A percentile compares a stretch with the other conserved stretches of the same genome.
Evolutionary conservation across 2,888 invertebrate species (phyloP).

Genomic region (Epinotia bilunana): DNA sequence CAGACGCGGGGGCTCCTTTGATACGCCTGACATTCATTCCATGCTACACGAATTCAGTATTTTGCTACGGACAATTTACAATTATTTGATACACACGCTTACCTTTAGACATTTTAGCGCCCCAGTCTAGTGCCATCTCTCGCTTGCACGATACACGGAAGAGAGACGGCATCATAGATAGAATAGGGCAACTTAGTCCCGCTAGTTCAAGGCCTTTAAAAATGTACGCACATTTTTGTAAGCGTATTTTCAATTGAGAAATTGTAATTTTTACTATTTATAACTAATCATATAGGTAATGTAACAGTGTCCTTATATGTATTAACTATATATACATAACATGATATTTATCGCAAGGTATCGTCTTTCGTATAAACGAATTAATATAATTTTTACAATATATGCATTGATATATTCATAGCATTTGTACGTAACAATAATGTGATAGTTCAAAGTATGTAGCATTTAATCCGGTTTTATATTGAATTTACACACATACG

Average conservation of each 20-base stretch:
- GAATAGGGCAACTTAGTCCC: slow-evolving; percentile 54
- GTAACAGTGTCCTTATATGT: slow-evolving; percentile 59
- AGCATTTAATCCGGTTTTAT: slow-evolving; percentile 50
- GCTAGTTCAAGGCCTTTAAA: slow-evolving; percentile 59
- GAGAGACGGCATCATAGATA: slow-evolving; percentile 42
- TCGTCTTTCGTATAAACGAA: slow-evolving; percentile 46
- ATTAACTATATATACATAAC: slow-evolving; percentile 47
- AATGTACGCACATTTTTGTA: slow-evolving; percentile 59
- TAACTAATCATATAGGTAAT: slow-evolving; percentile 50
- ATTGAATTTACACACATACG: slow-evolving; percentile 46
- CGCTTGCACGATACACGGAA: slow-evolving; percentile 47
- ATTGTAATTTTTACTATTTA: slow-evolving; percentile 52
- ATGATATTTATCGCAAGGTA: slow-evolving; percentile 39
- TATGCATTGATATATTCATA: slow-evolving; percentile 66
- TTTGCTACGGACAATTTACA: slow-evolving; percentile 77
- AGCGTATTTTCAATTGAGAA: slow-evolving; percentile 53
- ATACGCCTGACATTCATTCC: slow-evolving; percentile 76
- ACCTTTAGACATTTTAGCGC: slow-evolving; percentile 64
- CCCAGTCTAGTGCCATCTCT: slow-evolving; percentile 50
- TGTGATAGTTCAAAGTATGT: slow-evolving; percentile 63
- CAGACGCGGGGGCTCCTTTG: slow-evolving; percentile 60
- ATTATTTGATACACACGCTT: slow-evolving; percentile 67
- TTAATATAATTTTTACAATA: slow-evolving; percentile 50
- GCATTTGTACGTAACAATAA: slow-evolving; percentile 67
- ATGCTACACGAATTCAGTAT: slow-evolving; percentile 70